Conservation (phyloP, 2,113 vertebrate species). For the Oryzias woworae region DNA sequence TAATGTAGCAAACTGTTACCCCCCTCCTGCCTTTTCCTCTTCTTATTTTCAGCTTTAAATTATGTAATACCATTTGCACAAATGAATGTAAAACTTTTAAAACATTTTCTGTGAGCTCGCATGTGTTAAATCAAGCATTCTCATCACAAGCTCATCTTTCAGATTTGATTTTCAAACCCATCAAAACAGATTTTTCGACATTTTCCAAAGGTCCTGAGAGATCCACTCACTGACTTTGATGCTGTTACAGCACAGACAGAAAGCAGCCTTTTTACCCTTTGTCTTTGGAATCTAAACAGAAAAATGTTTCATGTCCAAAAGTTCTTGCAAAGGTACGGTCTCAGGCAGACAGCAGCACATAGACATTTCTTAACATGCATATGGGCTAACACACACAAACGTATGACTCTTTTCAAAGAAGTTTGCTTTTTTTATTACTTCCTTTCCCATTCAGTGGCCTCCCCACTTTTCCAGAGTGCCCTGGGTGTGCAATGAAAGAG, state of each 20-base stretch:
- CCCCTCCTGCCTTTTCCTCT: too few relatives aligned
- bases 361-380: conserved; percentile 39
- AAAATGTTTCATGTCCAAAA: conserved; percentile 12
- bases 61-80: not conserved
- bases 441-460: conserved; percentile 77
- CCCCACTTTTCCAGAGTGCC: conserved; percentile 75
- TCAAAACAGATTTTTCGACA: conserved; percentile 41
- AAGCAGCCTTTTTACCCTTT: conserved; percentile 1
- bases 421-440: conserved; percentile 81
- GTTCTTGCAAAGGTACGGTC: conserved; percentile 27
- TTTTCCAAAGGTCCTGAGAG: conserved; percentile 26
- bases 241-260: conserved; percentile 16
- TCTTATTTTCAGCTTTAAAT: not conserved
- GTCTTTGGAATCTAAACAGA: not conserved
- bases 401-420: conserved; percentile 74
- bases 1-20: too few relatives aligned
- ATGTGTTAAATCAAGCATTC: conserved; percentile 32
- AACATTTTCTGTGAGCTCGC: conserved; percentile 1
- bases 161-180: conserved; percentile 44
- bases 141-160: conserved; percentile 49
- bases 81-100: conserved; percentile 15
- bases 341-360: conserved; percentile 38
- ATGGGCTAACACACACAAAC: conserved; percentile 45
- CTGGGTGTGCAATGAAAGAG: conserved; percentile 74
- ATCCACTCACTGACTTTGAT: conserved; percentile 15